Evolutionary conservation across 2,113 vertebrate genomes (phyloP), one percentile per base, ranked within the genome.

Genomic region (Mormyrus lacerda): DNA sequence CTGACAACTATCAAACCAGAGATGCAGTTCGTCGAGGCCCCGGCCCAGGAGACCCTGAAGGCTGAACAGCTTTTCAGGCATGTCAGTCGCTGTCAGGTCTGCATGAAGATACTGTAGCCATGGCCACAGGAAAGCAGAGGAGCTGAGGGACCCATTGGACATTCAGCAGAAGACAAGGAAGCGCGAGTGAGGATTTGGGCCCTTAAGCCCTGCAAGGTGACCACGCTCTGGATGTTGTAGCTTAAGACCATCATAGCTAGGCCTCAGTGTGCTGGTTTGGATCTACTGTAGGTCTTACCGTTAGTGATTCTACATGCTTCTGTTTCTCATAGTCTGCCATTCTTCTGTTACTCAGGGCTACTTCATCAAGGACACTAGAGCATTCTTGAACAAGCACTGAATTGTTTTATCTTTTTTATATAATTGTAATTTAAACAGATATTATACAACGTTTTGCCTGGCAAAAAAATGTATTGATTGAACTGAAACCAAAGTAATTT

Each of bases 71-170:
- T 97, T 24, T 76, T 24, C 17, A 82, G 69, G 19, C 48, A 76
- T 27, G 73, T 89, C 35, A 89, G 88, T 31, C 97, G 97, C 90
- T 99, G 98, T 94, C 98, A 99, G 92, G 98, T 99, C 90, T 99
- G 98, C 96, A 98, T 97, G 96, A 99, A 99, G 96, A 92, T 97
- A 91, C 91, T 98, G 94, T 99, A 98, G 85, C 69, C 91, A 79
- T 65, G 69, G 73, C 61, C n/a, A 88, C 39, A 27, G 90, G 50
- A 69, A 85, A 76, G 31, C 83, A 44, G 19, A 89, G 50, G 48
- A 51, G 9, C 85, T 31, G 27, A 53, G 50, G 48, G 55, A 27
- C 31, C 50, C 0, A 55, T n/a, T n/a, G 21, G 87, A 35, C 42
- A 69, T 39, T 88, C 45, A 76, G 7, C 15, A 31, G 21, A 47